phyloP scores from a whole-genome alignment of 2,888 invertebrate species.

The Eledone cirrhosa region DNA sequence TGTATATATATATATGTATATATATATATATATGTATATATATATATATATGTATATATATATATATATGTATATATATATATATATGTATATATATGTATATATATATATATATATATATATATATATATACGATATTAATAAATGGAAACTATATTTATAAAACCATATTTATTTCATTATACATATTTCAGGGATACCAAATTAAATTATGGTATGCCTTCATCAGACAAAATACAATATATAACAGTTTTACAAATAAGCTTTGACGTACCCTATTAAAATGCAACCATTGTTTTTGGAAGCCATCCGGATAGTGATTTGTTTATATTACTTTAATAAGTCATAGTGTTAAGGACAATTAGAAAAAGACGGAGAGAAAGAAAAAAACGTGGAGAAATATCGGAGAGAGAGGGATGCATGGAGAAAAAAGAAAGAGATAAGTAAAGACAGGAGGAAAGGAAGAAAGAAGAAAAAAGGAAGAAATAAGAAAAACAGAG shows the following conservation, averaged over 20 bases:
- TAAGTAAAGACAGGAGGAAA: too few species aligned
- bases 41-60: not conserved
- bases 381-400: not conserved
- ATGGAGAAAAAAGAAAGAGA: not conserved
- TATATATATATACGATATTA: not conserved
- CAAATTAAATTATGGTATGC: too few species aligned
- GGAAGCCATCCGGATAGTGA: too few species aligned
- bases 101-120: not conserved
- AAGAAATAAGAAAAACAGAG: too few species aligned
- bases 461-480: not conserved
- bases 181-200: too few species aligned
- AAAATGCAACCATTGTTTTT: too few species aligned
- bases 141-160: too few species aligned
- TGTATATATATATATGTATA: not conserved
- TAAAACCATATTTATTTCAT: too few species aligned
- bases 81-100: not conserved
- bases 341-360: not conserved
- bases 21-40: not conserved
- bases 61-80: not conserved
- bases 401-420: not conserved
- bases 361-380: not conserved
- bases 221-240: too few species aligned
- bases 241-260: too few species aligned
- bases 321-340: too few species aligned
- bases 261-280: too few species aligned